Evolutionary conservation across 2,797 vertebrate species (phyloP).

Genomic region (Labeo calbasu): DNA sequence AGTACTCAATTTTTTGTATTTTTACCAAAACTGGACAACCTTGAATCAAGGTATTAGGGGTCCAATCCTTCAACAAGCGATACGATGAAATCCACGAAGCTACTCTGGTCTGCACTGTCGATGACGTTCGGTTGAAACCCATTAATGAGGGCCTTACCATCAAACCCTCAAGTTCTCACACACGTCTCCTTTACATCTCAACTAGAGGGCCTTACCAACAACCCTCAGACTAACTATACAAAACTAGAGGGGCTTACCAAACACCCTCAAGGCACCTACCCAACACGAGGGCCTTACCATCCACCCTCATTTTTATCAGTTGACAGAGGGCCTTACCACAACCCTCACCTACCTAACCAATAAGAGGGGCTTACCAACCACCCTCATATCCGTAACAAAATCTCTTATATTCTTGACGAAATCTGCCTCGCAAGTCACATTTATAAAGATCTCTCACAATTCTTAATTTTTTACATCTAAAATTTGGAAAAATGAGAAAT

Average conservation of each 20-base stretch:
- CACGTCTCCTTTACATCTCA: constrained; percentile 17
- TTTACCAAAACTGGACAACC: constrained; percentile 6
- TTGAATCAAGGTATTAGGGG: constrained; percentile 42
- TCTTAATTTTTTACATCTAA: neutral
- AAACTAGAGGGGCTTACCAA: constrained; percentile 67
- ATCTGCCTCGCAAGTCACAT: constrained; percentile 63
- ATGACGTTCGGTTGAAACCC: constrained; percentile 44
- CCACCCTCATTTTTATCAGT: constrained; percentile 57
- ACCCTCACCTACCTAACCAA: constrained; percentile 48
- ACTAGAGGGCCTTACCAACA: constrained; percentile 61
- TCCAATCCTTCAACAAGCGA: constrained; percentile 63
- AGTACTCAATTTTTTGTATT: neutral
- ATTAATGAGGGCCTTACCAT: constrained; percentile 53
- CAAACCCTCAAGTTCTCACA: constrained; percentile 30
- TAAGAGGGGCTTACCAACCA: constrained; percentile 65
- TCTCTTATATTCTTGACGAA: constrained; percentile 30
- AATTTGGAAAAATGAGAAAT: neutral
- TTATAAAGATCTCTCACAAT: neutral
- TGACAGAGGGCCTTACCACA: constrained; percentile 66
- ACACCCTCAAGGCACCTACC: constrained; percentile 52
- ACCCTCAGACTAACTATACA: constrained; percentile 52
- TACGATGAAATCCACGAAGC: constrained; percentile 65
- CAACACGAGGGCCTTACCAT: constrained; percentile 56
- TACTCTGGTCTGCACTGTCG: constrained; percentile 66
- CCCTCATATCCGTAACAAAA: constrained; percentile 54